Conservation (phyloP, 2,888 invertebrate genomes). For the Calameuta filiformis region DNA sequence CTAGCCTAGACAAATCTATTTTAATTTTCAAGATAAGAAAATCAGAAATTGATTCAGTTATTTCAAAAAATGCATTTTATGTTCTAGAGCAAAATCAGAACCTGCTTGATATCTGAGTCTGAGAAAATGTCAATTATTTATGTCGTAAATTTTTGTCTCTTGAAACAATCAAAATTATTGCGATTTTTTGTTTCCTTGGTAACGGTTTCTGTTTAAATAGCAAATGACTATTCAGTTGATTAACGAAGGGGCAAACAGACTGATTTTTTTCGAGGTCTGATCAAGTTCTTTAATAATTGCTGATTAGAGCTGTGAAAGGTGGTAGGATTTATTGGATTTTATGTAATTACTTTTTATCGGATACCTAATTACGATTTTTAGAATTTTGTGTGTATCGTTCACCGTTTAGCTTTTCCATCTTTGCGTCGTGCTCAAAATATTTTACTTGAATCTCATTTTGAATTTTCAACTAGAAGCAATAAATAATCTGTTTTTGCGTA, state of each 20-base stretch:
- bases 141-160: background rate
- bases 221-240: background rate
- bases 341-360: too few species aligned
- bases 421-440: too few species aligned
- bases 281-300: background rate
- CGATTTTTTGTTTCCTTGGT: conserved; percentile 9
- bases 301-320: background rate
- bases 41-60: background rate
- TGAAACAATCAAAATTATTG: conserved; percentile 7
- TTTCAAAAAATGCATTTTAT: background rate
- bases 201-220: background rate
- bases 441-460: too few species aligned
- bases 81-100: background rate
- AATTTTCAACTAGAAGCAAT: too few species aligned
- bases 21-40: background rate
- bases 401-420: too few species aligned
- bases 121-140: background rate
- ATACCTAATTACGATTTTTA: too few species aligned
- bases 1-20: background rate
- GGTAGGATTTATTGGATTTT: background rate
- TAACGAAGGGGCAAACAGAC: background rate
- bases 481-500: too few species aligned
- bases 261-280: background rate
- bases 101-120: background rate
- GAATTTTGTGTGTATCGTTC: too few species aligned